These are phyloP conservation scores for Torymus texanus DNA, from an alignment of 2,888 invertebrate genomes.

Conservation along the genomic window DNA sequence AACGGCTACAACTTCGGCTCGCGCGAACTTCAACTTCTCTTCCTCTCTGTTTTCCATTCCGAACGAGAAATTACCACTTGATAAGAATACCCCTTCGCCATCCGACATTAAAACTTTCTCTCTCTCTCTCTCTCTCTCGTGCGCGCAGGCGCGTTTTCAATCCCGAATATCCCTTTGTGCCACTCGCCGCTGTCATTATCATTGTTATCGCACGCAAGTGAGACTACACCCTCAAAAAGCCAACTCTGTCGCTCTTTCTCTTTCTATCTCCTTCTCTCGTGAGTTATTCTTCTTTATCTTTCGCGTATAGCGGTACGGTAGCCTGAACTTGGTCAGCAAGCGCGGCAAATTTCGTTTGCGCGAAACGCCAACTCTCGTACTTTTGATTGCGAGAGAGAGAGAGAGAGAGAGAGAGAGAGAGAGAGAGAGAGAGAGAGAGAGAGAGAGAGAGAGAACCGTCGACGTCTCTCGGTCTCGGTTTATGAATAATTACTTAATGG, in stretches of 20 bases:
- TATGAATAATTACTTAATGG: too few relatives aligned
- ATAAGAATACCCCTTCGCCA: conserved; percentile 39
- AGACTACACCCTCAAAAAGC: conserved; percentile 9
- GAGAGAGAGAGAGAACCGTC: neutral
- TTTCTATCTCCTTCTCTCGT: neutral
- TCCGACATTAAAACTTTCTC: conserved; percentile 44
- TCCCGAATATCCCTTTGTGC: conserved; percentile 22
- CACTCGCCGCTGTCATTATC: conserved; percentile 27
- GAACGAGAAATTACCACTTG: conserved; percentile 45
- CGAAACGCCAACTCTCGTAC: neutral
- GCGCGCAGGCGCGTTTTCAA: neutral
- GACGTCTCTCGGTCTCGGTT: neutral
- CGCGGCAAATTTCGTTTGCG: too few relatives aligned
- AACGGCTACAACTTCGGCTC: too few relatives aligned
- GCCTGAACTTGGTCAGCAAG: neutral
- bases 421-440: too few relatives aligned
- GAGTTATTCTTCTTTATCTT: conserved; percentile 5
- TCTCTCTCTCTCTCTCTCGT: conserved; percentile 37
- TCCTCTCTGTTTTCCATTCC: conserved; percentile 27
- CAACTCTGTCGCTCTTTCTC: neutral
- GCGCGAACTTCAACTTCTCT: too few relatives aligned
- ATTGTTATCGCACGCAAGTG: conserved; percentile 55
- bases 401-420: too few relatives aligned
- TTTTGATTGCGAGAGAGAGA: too few relatives aligned
- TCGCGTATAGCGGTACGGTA: too few relatives aligned